Conservation (phyloP, 2,888 invertebrate genomes). For the Oasisia sp. region DNA sequence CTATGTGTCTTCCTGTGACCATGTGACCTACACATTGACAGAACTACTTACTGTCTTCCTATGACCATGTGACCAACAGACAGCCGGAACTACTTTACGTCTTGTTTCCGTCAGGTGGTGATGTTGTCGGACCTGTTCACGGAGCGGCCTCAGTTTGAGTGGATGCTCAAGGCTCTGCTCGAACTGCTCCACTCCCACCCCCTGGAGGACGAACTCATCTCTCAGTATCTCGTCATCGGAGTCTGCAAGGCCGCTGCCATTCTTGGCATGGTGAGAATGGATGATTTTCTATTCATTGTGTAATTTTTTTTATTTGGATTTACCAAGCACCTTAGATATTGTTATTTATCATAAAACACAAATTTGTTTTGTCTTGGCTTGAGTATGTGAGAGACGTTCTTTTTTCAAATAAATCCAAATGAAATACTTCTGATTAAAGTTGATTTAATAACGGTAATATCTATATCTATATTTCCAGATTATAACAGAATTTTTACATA, state of each 20-base stretch:
- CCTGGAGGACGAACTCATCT: slow-evolving; percentile 80
- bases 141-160: slow-evolving; percentile 80
- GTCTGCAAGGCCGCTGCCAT: slow-evolving; percentile 78
- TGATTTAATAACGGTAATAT: not conserved
- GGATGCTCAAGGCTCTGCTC: slow-evolving; percentile 80
- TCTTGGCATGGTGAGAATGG: slow-evolving; percentile 69
- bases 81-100: too few species aligned
- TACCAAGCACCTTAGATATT: not conserved
- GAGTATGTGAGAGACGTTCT: not conserved
- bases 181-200: slow-evolving; percentile 75
- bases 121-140: slow-evolving; percentile 78
- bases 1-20: too few species aligned
- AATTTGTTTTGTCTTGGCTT: not conserved
- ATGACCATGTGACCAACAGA: too few species aligned
- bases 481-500: not conserved
- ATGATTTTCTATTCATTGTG: too few species aligned
- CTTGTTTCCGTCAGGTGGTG: slow-evolving; percentile 67
- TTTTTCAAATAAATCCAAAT: not conserved
- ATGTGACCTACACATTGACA: too few species aligned
- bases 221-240: slow-evolving; percentile 77
- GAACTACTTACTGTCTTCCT: too few species aligned
- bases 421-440: not conserved
- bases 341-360: not conserved
- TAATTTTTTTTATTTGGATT: too few species aligned
- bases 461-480: not conserved